Evolutionary conservation across 2,113 vertebrate species (phyloP).

Genomic region (Nothobranchius kuhntae): DNA sequence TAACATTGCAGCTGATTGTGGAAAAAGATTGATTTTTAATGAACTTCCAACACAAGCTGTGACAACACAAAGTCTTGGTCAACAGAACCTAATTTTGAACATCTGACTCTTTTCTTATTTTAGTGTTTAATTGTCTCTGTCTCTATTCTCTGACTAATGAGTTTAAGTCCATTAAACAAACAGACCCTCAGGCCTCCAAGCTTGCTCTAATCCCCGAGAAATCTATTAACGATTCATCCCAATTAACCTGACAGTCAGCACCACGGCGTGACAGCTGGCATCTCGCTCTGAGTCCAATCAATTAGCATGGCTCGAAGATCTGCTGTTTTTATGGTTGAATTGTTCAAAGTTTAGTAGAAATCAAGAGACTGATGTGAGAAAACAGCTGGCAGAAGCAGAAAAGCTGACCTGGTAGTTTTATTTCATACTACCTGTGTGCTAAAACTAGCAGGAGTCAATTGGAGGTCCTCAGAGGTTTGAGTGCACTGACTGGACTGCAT

Average conservation of each 20-base stretch:
- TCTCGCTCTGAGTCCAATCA: conserved; percentile 11
- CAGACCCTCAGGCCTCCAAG: conserved; percentile 24
- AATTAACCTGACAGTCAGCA: conserved; percentile 52
- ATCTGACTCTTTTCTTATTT: too few relatives aligned
- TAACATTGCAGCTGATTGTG: too few relatives aligned
- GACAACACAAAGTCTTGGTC: background rate
- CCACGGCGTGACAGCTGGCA: conserved; percentile 18
- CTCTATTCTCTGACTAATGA: conserved; percentile 21
- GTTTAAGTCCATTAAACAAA: conserved; percentile 16
- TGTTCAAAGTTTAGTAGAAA: conserved; percentile 19
- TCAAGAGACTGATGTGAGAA: conserved; percentile 8
- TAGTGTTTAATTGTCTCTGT: background rate
- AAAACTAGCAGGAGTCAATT: conserved; percentile 4
- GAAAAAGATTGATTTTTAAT: background rate
- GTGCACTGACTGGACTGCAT: conserved; percentile 6
- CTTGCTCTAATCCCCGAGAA: conserved; percentile 51
- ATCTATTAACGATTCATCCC: conserved; percentile 62
- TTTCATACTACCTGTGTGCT: background rate
- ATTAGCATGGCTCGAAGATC: conserved; percentile 19
- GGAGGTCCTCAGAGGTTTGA: conserved; percentile 1
- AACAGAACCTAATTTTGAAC: background rate
- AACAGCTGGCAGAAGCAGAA: conserved; percentile 28
- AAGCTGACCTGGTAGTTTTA: background rate
- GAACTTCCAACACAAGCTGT: background rate
- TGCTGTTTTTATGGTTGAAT: conserved; percentile 9